These are phyloP conservation scores for Glossophaga mutica DNA, from an alignment of 2,797 vertebrate genomes.

Conservation along the genomic window DNA sequence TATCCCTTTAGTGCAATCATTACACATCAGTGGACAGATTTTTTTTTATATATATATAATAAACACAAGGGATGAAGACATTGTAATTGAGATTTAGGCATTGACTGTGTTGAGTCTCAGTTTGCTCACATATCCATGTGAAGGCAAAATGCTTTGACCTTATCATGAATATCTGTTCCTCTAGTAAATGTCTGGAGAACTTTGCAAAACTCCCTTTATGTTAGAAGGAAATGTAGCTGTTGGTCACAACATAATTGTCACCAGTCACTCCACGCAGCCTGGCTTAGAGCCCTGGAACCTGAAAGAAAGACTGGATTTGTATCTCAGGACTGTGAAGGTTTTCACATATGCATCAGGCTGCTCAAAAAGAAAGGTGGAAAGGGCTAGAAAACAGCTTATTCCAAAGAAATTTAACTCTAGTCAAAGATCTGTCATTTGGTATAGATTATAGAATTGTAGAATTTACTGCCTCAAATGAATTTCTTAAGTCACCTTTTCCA, in stretches of 20 bases:
- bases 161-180: not conserved
- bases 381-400: not conserved
- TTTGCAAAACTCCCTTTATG: slow-evolving; percentile 1
- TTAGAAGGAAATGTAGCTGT: slow-evolving; percentile 1
- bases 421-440: slow-evolving; percentile 57
- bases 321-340: not conserved
- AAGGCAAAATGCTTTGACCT: not conserved
- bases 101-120: not conserved
- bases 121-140: not conserved
- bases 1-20: not conserved
- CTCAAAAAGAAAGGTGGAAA: not conserved
- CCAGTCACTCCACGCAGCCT: not conserved
- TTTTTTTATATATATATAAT: not conserved
- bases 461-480: slow-evolving; percentile 41
- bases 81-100: not conserved
- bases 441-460: slow-evolving; percentile 49
- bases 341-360: not conserved
- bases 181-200: not conserved
- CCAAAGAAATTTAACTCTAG: slow-evolving; percentile 42
- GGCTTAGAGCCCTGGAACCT: not conserved
- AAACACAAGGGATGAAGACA: not conserved
- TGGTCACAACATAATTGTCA: slow-evolving; percentile 18
- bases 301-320: not conserved
- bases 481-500: slow-evolving; percentile 52
- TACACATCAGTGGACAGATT: not conserved